phyloP scores from a whole-genome alignment of 2,113 vertebrate genomes.

The Miniopterus natalensis region DNA sequence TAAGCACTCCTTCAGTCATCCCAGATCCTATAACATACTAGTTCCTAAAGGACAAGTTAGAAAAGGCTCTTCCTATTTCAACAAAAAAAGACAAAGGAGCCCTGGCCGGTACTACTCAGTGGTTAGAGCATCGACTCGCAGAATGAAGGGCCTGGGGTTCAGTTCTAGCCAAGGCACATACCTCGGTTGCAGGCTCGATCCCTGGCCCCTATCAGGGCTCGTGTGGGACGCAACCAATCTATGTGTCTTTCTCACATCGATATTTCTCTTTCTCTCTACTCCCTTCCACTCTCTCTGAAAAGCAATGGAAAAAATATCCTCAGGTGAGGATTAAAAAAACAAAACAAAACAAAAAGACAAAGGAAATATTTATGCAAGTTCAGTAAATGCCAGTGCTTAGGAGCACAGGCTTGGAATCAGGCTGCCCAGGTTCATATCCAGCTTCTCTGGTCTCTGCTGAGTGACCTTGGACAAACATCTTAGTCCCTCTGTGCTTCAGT shows the following conservation, averaged over 20 bases:
- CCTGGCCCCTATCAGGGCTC: no score
- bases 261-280: no score
- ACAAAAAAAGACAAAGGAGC: not conserved
- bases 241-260: no score
- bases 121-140: no score
- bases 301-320: no score
- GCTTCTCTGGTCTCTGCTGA: not conserved
- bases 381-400: not conserved
- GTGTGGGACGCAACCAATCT: no score
- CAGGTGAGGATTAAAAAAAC: not conserved
- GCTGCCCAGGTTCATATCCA: not conserved
- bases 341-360: not conserved
- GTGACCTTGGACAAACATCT: not conserved
- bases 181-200: no score
- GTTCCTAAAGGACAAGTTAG: slow-evolving; percentile 1
- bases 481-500: not conserved
- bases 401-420: not conserved
- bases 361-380: not conserved
- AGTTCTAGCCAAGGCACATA: no score
- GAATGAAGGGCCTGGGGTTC: no score
- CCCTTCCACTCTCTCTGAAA: no score
- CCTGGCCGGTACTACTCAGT: no score
- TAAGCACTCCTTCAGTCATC: not conserved
- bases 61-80: not conserved
- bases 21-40: not conserved